phyloP scores from a whole-genome alignment of 2,888 invertebrate genomes.

The Phengaris alcon region DNA sequence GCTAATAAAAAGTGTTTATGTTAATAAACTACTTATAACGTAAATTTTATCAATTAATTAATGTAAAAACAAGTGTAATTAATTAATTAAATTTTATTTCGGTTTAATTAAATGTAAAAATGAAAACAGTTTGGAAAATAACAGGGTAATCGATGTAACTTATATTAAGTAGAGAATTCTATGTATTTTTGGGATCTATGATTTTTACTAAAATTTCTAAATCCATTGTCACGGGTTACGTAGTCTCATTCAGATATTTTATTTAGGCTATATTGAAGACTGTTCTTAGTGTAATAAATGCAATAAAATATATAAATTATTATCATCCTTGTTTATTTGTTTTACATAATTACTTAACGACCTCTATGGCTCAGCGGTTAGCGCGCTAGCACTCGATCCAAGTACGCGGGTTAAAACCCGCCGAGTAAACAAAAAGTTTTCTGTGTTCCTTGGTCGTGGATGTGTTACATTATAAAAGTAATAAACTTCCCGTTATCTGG shows the following conservation, averaged over 20 bases:
- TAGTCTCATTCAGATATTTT: background rate
- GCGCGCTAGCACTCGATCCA: too few species aligned
- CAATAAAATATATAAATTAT: background rate
- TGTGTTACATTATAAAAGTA: too few species aligned
- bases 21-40: background rate
- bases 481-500: too few species aligned
- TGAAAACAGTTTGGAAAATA: slow-evolving; percentile 14
- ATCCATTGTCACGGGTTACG: slow-evolving; percentile 2
- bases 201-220: background rate
- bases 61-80: background rate
- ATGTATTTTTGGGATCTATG: slow-evolving; percentile 25
- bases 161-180: slow-evolving; percentile 31
- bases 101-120: background rate
- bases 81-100: background rate
- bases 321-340: background rate
- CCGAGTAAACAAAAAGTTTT: too few species aligned
- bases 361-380: too few species aligned
- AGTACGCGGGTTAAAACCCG: too few species aligned
- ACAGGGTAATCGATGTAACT: slow-evolving; percentile 20
- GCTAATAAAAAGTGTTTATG: background rate
- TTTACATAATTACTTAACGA: too few species aligned
- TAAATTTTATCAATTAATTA: slow-evolving; percentile 12
- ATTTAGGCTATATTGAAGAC: slow-evolving; percentile 8
- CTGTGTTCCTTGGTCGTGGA: too few species aligned
- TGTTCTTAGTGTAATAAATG: slow-evolving; percentile 19